Evolutionary conservation across 2,888 invertebrate genomes (phyloP), one percentile per base, ranked within the genome.

Genomic region (Gastrophysa polygoni): DNA sequence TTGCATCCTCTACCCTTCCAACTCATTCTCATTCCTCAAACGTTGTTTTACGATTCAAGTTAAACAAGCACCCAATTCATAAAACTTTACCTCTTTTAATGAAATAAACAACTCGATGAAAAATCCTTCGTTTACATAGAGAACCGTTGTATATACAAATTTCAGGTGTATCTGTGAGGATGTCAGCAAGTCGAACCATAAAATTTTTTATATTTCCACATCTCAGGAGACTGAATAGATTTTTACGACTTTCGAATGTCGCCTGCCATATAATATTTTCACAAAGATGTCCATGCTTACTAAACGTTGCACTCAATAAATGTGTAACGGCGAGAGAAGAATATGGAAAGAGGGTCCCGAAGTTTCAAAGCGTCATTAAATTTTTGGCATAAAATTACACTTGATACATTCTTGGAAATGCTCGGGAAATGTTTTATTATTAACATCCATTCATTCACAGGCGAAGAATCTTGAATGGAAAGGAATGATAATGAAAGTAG

Each of bases 171-270:
- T 67, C 57, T 67, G 59, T 64, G 58, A 67, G 59, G 66, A 67
- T 67, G 66, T 67, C 66, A 59, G 61, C 66, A 67, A 67, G 59
- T 59, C 55, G 49, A 48, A 61, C 56, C 48, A 58, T 63, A 63
- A 67, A 64, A 28, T 64, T 67, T 63, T 63, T 67, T 64, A 72
- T 72, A 71, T 62, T 65, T 68, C 69, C 64, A 66, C 69, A 69
- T 43, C 68, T 71, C 68, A 58, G 63, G 64, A 71, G 71, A 71
- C 71, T 73, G 71, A 72, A 73, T 72, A 73, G 70, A 69, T 68
- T 70, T 73, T 73, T 73, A 73, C 66, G 72, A 71, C 69, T 68
- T 71, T 69, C 69, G 70, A 72, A 71, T 69, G 70, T 71, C 69
- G 63, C 63, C 56, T 32, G 67, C 70, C 38, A 38, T 69, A 71